phyloP scores from a whole-genome alignment of 2,113 vertebrate genomes.

The Mus spicilegus region DNA sequence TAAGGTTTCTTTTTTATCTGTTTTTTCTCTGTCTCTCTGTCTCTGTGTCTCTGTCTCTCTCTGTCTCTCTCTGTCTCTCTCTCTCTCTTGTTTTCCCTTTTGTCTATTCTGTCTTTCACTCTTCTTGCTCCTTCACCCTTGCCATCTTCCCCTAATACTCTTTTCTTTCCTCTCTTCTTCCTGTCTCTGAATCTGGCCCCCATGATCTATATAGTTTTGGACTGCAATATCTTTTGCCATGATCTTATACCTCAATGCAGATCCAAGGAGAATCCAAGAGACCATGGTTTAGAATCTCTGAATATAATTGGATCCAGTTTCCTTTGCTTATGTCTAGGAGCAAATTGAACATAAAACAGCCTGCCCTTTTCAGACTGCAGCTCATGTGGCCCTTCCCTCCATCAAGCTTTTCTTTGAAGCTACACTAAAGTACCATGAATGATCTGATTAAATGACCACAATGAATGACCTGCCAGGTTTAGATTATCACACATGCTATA shows the following conservation, averaged over 20 bases:
- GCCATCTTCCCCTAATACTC: too few species aligned
- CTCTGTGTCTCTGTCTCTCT: too few species aligned
- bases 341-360: neutral
- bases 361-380: neutral
- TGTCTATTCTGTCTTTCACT: neutral
- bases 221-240: neutral
- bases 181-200: neutral
- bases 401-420: neutral
- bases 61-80: too few species aligned
- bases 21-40: too few species aligned
- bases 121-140: accelerated
- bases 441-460: neutral
- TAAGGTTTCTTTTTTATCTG: neutral
- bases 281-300: neutral
- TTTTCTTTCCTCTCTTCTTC: too few species aligned
- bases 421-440: neutral
- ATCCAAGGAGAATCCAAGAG: neutral
- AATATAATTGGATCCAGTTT: neutral
- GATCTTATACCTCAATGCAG: neutral
- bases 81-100: neutral
- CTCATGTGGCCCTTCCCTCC: neutral
- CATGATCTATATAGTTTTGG: neutral
- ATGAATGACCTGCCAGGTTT: neutral
- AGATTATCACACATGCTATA: neutral
- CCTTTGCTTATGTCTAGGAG: too few species aligned